Base-by-base conservation (phyloP, 2,113 vertebrate genomes). In the Tetrax tetrax region DNA sequence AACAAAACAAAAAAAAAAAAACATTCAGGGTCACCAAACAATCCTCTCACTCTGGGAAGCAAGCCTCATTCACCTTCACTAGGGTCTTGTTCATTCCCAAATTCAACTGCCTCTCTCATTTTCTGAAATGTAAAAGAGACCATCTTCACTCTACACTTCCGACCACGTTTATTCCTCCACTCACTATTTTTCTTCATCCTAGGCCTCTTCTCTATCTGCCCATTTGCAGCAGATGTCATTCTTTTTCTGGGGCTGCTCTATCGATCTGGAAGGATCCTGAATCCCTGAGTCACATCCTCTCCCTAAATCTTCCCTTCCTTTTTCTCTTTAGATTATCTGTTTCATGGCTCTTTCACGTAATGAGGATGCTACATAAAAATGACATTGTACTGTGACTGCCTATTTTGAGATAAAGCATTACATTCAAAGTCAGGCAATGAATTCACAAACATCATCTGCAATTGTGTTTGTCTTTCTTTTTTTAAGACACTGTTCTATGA, bases 261-360 rank as follows among this genome's bases (percentile, higher is more conserved):
- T 96, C 7, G 5, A 77, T 94, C 83, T 95, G 69, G 57, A 95
- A 84, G 45, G 59, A 82, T 91, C 86, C 60, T 29, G 69, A 95
- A 89, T 54, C 87, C 90, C 24, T 71, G 89, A 97, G 74, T 96
- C 96, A 97, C 69, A 91, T 96, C 89, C 84, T 97, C 37, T 95
- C 65, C 69, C 80, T 95, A 94, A 95, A 93, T 95, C 75, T 95
- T 94, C 22, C 61, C 31, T 65, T 75, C 50, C 10, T 91, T 94
- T 96, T 91, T 83, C 80, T 84, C 83, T 88, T 95, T 53, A 79
- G 57, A 63, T 91, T 94, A 64, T 96, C 77, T 95, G 51, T 92
- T 93, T 91, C 51, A 9, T 60, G 38, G 82, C 54, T 94, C 56
- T 94, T 68, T 37, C 1, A 9, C 33, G 7, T 56, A 69, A 83